Conservation (phyloP, 92 coral and sea anemone genomes). For the Metridium senile region DNA sequence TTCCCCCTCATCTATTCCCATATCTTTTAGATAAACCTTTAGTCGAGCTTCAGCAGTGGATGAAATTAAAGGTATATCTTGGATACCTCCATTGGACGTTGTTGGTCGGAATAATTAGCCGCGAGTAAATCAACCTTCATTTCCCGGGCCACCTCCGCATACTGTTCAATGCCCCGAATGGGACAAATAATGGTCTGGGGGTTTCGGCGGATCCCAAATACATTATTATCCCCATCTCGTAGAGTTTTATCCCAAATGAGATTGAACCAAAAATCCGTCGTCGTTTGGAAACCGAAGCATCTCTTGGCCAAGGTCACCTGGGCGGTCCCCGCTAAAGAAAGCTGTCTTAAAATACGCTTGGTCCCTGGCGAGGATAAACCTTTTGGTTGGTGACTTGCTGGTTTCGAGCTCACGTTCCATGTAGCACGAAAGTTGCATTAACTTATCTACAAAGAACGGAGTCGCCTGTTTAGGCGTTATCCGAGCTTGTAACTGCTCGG, state of each 20-base stretch:
- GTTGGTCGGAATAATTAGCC: slow-evolving; percentile 51
- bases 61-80: slow-evolving; percentile 19
- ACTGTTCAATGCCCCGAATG: slow-evolving; percentile 38
- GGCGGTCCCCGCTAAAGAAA: slow-evolving; percentile 10
- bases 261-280: slow-evolving; percentile 42
- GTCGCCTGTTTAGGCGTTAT: slow-evolving; percentile 62
- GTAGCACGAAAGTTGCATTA: slow-evolving; percentile 2
- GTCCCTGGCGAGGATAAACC: slow-evolving; percentile 10
- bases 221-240: slow-evolving; percentile 36
- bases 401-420: slow-evolving; percentile 3
- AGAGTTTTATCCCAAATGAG: slow-evolving; percentile 47
- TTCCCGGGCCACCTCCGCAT: slow-evolving; percentile 25
- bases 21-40: slow-evolving; percentile 32
- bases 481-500: slow-evolving; percentile 56
- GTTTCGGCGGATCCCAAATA: slow-evolving; percentile 40
- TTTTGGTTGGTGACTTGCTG: not conserved
- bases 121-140: slow-evolving; percentile 27
- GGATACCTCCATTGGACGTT: slow-evolving; percentile 32
- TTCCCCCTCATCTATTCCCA: slow-evolving; percentile 31
- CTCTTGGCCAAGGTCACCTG: slow-evolving; percentile 49
- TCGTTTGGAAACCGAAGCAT: slow-evolving; percentile 49
- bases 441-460: slow-evolving; percentile 20
- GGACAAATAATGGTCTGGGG: slow-evolving; percentile 39
- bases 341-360: slow-evolving; percentile 19
- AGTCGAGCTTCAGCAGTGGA: slow-evolving; percentile 41